These are phyloP conservation scores for Platypus cylindrus DNA, from an alignment of 2,888 invertebrate genomes.

Conservation along the genomic window DNA sequence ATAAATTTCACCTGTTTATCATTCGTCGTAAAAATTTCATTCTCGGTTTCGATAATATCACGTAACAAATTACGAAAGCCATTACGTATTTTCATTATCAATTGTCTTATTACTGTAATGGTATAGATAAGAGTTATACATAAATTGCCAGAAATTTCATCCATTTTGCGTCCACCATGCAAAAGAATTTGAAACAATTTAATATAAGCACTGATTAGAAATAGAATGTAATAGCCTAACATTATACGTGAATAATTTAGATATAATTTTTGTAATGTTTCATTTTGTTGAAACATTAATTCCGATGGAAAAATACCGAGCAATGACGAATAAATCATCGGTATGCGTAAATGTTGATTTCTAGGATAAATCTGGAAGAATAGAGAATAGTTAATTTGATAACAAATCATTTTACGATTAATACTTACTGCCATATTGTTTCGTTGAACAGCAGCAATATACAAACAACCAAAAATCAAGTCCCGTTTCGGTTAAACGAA, in stretches of 20 bases:
- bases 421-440: slow-evolving; percentile 1
- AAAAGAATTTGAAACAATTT: slow-evolving; percentile 4
- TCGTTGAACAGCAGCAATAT: no score
- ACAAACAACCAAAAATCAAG: no score
- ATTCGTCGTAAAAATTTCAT: slow-evolving; percentile 7
- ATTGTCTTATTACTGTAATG: slow-evolving; percentile 16
- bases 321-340: slow-evolving; percentile 13
- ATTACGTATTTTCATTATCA: slow-evolving; percentile 11
- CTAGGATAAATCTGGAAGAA: slow-evolving; percentile 14
- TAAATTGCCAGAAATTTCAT: slow-evolving; percentile 16
- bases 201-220: slow-evolving; percentile 9
- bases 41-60: slow-evolving; percentile 17
- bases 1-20: slow-evolving; percentile 9
- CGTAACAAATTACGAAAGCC: slow-evolving; percentile 13
- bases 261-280: slow-evolving; percentile 8
- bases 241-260: slow-evolving; percentile 10
- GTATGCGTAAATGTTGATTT: slow-evolving; percentile 12
- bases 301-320: slow-evolving; percentile 15
- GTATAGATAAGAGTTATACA: slow-evolving; percentile 18
- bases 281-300: slow-evolving; percentile 13
- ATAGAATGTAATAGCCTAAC: slow-evolving; percentile 9
- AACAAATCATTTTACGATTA: neutral
- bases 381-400: neutral
- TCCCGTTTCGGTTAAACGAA: no score
- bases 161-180: slow-evolving; percentile 5